Base-by-base conservation (phyloP, 2,113 vertebrate genomes). In the Morone chrysops region DNA sequence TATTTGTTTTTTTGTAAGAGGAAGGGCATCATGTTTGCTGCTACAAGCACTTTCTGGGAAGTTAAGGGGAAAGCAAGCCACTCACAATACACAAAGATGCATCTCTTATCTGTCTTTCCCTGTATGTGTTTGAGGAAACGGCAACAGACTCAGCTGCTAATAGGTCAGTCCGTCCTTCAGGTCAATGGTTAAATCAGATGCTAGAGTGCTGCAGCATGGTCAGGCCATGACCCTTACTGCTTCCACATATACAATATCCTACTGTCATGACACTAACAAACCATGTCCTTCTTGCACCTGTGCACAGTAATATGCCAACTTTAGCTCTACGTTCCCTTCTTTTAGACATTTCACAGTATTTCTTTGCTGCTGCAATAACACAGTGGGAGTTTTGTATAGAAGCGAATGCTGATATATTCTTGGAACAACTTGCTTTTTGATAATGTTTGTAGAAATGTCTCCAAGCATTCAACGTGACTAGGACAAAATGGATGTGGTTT, bases 401-500 rank as follows among this genome's bases (percentile, higher is more conserved):
- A 78, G 78, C 68, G 81, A 53, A 75, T 63, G 53, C 70, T 74
- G 73, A 57, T 71, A 38, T 75, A 85, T n/a, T 84, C 71, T 68
- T 74, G 4, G 70, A 87, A 78, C 3, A 50, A 83, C 78, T 53
- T 70, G 79, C 80, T 84, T 89, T 31, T 87, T 90, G 57, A 81
- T 89, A 85, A 85, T 18, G 53, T 85, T 90, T 89, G 82, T 75
- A 77, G 51, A 69, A 78, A 47, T 72, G 78, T 87, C 67, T 89
- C 78, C 17, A 60, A 56, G 82, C 72, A 50, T 41, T 70, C 17
- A 41, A 22, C 77, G 73, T 75, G 72, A 83, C 51, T 70, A 54
- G 17, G 81, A 86, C 75, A 68, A 59, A n/a, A 61, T 93, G 85
- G 89, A 90, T 91, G 91, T 94, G 87, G 78, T 90, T 85, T 86